These are phyloP conservation scores for Eilema sororculum DNA, from an alignment of 2,888 invertebrate species.

Conservation along the genomic window DNA sequence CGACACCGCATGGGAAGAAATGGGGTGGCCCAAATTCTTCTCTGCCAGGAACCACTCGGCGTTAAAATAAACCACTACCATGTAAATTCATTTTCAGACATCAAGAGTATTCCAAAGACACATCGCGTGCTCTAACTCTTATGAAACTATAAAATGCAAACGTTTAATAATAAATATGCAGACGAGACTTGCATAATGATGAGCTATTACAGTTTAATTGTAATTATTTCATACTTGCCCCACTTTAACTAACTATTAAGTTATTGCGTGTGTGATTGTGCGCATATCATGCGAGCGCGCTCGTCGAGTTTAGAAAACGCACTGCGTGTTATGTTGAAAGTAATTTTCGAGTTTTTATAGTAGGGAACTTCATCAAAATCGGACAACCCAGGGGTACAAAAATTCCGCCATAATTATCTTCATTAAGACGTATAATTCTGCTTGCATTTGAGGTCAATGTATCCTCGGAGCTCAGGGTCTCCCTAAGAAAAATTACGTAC, in stretches of 20 bases:
- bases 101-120: not conserved
- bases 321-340: not conserved
- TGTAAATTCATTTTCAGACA: not conserved
- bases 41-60: no score
- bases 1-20: no score
- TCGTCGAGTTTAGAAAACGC: not conserved
- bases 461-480: no score
- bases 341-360: not conserved
- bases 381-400: no score
- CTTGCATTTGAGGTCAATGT: no score
- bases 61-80: no score
- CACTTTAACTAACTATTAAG: slow-evolving; percentile 26
- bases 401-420: no score
- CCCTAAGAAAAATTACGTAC: no score
- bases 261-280: slow-evolving; percentile 32
- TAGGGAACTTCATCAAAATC: not conserved
- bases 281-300: not conserved
- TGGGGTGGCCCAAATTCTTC: no score
- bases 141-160: slow-evolving; percentile 6
- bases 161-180: slow-evolving; percentile 23
- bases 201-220: slow-evolving; percentile 27
- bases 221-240: slow-evolving; percentile 50
- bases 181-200: slow-evolving; percentile 28
- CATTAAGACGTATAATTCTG: no score
- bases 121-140: not conserved